Evolutionary conservation across 2,888 invertebrate species (phyloP).

Genomic region (Pediacus dermestoides): DNA sequence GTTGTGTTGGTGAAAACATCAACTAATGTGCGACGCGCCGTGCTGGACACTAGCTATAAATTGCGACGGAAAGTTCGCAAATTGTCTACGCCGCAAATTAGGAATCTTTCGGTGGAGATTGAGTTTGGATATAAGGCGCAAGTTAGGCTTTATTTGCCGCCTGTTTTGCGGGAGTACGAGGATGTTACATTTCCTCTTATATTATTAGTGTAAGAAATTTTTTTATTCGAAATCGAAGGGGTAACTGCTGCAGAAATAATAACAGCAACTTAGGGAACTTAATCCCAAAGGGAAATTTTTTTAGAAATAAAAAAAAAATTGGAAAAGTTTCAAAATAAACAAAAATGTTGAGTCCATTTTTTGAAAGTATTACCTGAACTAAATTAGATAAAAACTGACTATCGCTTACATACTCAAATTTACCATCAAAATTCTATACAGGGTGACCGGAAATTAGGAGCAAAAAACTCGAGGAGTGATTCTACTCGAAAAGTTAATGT

Average conservation of each 20-base stretch:
- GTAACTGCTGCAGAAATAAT: too few relatives aligned
- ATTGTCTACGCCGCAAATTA: slow-evolving; percentile 72
- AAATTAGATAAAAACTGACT: too few relatives aligned
- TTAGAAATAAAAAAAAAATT: not conserved
- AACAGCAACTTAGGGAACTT: too few relatives aligned
- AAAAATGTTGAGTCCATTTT: not conserved
- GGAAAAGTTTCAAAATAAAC: not conserved
- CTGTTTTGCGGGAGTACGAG: slow-evolving; percentile 78
- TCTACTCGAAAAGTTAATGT: too few relatives aligned
- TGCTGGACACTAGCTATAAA: slow-evolving; percentile 66
- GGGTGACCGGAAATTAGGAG: too few relatives aligned
- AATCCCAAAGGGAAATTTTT: too few relatives aligned
- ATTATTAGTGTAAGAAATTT: slow-evolving; percentile 73
- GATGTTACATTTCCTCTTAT: slow-evolving; percentile 78
- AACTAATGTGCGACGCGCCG: slow-evolving; percentile 58
- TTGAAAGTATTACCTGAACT: too few relatives aligned
- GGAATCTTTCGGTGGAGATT: slow-evolving; percentile 63
- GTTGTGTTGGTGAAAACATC: slow-evolving; percentile 61
- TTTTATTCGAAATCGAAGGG: too few relatives aligned
- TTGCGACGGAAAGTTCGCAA: slow-evolving; percentile 61
- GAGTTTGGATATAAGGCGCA: slow-evolving; percentile 66
- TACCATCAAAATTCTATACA: too few relatives aligned
- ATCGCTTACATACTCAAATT: too few relatives aligned
- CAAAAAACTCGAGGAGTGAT: too few relatives aligned
- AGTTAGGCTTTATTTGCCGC: slow-evolving; percentile 77